Evolutionary conservation across 1,140 invertebrate genomes (phyloP).

Genomic region (Zaprionus nigranus): DNA sequence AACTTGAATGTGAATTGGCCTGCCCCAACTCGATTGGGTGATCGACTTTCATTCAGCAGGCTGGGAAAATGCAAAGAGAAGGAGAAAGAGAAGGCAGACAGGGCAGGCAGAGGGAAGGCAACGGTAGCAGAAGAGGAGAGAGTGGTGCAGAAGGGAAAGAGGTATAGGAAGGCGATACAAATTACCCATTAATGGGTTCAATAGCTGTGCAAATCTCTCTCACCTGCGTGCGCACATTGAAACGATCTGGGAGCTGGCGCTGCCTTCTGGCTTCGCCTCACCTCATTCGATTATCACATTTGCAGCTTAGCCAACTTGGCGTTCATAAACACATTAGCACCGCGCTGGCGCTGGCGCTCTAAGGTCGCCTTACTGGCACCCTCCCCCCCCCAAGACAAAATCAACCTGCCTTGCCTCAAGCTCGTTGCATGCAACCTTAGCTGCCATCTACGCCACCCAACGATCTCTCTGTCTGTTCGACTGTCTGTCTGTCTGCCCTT

Average conservation of each 20-base stretch:
- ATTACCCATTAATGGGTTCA: conserved; percentile 74
- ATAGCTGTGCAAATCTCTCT: conserved; percentile 66
- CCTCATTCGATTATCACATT: conserved; percentile 72
- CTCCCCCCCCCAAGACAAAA: neutral
- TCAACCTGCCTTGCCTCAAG: neutral
- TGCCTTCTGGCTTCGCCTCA: conserved; percentile 29
- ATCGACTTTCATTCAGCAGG: neutral
- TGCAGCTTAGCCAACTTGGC: conserved; percentile 59
- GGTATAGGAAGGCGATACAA: conserved; percentile 24
- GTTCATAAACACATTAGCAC: conserved; percentile 80
- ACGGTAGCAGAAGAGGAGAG: too few species aligned
- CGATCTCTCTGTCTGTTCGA: neutral
- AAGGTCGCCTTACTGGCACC: neutral
- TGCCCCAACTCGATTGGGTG: neutral
- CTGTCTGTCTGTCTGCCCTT: too few species aligned
- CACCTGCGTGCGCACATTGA: conserved; percentile 46
- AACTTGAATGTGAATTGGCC: neutral
- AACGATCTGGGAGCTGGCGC: conserved; percentile 20
- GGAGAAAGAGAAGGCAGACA: neutral
- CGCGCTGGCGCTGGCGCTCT: conserved; percentile 52
- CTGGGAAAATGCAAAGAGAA: conserved; percentile 1
- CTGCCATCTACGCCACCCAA: neutral
- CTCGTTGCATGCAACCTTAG: neutral
- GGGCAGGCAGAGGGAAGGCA: too few species aligned
- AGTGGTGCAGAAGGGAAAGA: too few species aligned